A percentile compares a stretch with the other conserved stretches of the same genome.
Conservation (phyloP, 2,888 invertebrate species). For the Parnassius apollo region DNA sequence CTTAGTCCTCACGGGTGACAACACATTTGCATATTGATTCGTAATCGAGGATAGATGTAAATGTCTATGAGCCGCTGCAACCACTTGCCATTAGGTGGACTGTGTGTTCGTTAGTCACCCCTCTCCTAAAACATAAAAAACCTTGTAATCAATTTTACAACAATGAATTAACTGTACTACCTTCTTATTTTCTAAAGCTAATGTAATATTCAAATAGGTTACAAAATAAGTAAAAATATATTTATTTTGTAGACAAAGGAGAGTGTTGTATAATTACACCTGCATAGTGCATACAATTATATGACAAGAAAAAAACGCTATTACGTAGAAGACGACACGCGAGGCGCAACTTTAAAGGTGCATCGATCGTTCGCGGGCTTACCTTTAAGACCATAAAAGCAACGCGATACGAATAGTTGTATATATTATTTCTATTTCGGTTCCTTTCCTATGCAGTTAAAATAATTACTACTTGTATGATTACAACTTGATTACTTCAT, state of each 20-base stretch:
- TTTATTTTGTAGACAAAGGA: constrained; percentile 14
- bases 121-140: no score
- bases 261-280: constrained; percentile 30
- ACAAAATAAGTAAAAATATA: constrained; percentile 5
- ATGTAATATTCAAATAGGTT: constrained; percentile 1
- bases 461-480: constrained; percentile 1
- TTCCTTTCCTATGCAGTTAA: background rate
- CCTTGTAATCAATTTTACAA: no score
- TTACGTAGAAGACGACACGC: constrained; percentile 44
- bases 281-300: constrained; percentile 36
- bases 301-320: constrained; percentile 22
- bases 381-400: constrained; percentile 24
- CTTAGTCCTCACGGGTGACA: no score
- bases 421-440: background rate
- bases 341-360: constrained; percentile 40
- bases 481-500: no score
- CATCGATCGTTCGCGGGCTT: constrained; percentile 40
- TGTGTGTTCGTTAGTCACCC: no score
- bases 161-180: no score
- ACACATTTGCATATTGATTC: no score
- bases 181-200: no score
- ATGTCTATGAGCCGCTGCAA: no score
- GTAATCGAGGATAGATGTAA: no score
- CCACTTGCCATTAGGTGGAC: no score
- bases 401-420: background rate